These are phyloP conservation scores for Dascillus cervinus DNA, from an alignment of 2,888 invertebrate species.

Conservation along the genomic window DNA sequence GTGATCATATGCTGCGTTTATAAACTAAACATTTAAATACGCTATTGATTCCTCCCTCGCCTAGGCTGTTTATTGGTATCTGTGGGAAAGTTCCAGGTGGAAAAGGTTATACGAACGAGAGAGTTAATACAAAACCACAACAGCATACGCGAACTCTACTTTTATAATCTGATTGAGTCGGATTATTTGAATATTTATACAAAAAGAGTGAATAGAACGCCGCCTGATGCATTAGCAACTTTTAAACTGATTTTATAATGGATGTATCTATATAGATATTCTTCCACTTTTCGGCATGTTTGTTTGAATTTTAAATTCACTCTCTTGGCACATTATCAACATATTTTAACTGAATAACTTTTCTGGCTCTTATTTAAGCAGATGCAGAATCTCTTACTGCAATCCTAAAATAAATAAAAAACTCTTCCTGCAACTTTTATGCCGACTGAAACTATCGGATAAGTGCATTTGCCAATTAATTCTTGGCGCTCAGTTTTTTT, in stretches of 20 bases:
- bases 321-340: too few species aligned
- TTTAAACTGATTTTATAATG: conserved; percentile 36
- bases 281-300: too few species aligned
- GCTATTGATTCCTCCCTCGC: conserved; percentile 9
- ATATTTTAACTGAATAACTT: too few species aligned
- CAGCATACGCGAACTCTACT: conserved; percentile 41
- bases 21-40: conserved; percentile 8
- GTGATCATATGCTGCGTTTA: conserved; percentile 12
- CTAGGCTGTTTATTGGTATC: conserved; percentile 14
- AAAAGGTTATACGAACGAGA: conserved; percentile 22
- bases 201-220: conserved; percentile 35
- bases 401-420: too few species aligned
- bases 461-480: too few species aligned
- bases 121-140: conserved; percentile 41
- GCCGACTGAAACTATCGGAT: too few species aligned
- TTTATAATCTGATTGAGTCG: conserved; percentile 40
- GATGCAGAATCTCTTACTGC: too few species aligned
- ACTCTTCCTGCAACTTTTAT: too few species aligned
- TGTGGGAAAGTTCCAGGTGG: conserved; percentile 17
- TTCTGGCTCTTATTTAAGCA: too few species aligned
- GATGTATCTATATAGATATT: conserved; percentile 24
- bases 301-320: conserved; percentile 18
- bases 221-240: conserved; percentile 39
- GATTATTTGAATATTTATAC: conserved; percentile 44
- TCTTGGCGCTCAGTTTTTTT: too few species aligned